Percentiles rank a stretch among this genome's conserved stretches.
Conservation (phyloP, 2,888 invertebrate species). For the Polydrusus pterygomalis region DNA sequence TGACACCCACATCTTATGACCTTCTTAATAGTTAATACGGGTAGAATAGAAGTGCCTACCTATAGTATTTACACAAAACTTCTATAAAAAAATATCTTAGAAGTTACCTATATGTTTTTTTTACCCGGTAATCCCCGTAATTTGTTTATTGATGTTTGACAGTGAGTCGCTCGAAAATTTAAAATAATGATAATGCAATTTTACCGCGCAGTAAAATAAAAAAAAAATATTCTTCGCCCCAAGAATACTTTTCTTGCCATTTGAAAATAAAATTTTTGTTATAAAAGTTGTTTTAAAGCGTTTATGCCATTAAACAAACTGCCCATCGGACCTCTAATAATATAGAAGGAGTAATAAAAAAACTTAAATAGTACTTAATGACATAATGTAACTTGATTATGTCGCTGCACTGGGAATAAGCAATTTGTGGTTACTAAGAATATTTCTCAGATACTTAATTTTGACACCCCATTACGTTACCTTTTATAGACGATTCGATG, state of each 20-base stretch:
- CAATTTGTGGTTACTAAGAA: constrained; percentile 36
- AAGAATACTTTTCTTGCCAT: background rate
- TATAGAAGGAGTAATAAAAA: background rate
- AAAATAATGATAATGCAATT: too few relatives aligned
- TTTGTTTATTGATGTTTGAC: too few relatives aligned
- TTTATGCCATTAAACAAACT: constrained; percentile 3
- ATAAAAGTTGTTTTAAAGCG: background rate
- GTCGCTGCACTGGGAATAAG: constrained; percentile 17
- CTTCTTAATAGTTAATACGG: too few relatives aligned
- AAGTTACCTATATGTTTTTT: too few relatives aligned
- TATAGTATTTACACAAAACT: too few relatives aligned
- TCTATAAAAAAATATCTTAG: too few relatives aligned
- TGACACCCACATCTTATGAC: too few relatives aligned
- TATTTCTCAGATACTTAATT: constrained; percentile 42
- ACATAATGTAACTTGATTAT: constrained; percentile 45
- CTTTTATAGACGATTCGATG: constrained; percentile 49
- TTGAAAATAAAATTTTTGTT: background rate
- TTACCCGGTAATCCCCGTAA: too few relatives aligned
- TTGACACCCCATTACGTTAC: constrained; percentile 51
- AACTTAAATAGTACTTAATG: constrained; percentile 25
- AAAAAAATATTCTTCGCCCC: too few relatives aligned
- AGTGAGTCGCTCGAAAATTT: too few relatives aligned
- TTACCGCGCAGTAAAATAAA: too few relatives aligned
- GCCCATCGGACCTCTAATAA: background rate
- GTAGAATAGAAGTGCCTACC: too few relatives aligned